phyloP scores from a whole-genome alignment of 2,797 vertebrate species.

The Chaunax sp. region DNA sequence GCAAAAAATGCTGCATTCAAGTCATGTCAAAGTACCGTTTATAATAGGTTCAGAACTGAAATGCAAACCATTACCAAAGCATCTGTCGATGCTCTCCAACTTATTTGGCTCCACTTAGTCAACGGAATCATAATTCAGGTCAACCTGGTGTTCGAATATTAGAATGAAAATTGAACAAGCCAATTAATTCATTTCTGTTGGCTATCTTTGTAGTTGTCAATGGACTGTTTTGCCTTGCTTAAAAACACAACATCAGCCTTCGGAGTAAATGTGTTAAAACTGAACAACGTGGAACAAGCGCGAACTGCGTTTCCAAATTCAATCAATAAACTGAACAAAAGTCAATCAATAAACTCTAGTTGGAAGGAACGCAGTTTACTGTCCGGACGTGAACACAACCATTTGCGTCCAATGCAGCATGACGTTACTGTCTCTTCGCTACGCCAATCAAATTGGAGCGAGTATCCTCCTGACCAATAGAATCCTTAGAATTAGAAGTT shows the following conservation, averaged over 20 bases:
- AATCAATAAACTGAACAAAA: fast-evolving
- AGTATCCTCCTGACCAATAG: slow-evolving; percentile 32
- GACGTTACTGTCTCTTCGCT: background rate
- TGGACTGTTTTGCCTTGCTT: background rate
- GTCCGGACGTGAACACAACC: background rate
- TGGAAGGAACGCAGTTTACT: background rate
- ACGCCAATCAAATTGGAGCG: slow-evolving; percentile 36
- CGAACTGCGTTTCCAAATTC: background rate
- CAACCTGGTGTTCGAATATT: too few species aligned
- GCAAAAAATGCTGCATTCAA: slow-evolving; percentile 32
- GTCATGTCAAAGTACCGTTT: background rate
- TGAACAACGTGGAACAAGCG: background rate
- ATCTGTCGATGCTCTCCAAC: background rate
- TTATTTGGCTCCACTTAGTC: too few species aligned
- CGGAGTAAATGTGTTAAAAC: background rate
- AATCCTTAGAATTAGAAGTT: background rate
- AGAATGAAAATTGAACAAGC: too few species aligned
- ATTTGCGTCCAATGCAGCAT: too few species aligned
- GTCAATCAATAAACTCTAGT: fast-evolving
- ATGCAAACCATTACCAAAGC: fast-evolving
- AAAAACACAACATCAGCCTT: background rate
- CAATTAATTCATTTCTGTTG: background rate
- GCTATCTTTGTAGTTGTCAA: background rate
- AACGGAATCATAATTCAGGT: too few species aligned
- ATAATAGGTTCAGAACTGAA: background rate